Percentiles rank a stretch among this genome's conserved stretches.
Conservation (phyloP, 2,113 vertebrate species). For the Deroptyus accipitrinus region DNA sequence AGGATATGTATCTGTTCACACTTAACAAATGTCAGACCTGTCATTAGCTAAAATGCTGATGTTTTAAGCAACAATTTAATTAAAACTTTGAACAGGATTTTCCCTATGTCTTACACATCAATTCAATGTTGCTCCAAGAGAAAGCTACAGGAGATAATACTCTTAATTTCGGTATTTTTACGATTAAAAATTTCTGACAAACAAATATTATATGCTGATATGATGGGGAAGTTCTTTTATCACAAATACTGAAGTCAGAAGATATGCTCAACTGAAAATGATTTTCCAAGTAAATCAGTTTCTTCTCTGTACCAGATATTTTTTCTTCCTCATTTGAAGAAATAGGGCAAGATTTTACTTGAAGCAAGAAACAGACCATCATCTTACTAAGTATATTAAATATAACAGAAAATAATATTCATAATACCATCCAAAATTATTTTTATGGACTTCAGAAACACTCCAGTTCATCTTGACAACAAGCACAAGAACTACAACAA, state of each 20-base stretch:
- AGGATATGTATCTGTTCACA: not conserved
- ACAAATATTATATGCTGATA: not conserved
- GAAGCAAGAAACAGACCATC: not conserved
- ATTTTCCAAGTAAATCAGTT: not conserved
- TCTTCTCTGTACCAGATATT: not conserved
- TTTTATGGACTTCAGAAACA: not conserved
- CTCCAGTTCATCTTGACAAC: not conserved
- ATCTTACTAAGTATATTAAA: not conserved
- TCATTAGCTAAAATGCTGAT: not conserved
- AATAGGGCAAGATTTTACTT: not conserved
- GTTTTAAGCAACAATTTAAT: not conserved
- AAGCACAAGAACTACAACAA: not conserved
- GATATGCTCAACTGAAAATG: not conserved
- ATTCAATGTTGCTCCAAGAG: not conserved
- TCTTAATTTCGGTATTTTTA: not conserved
- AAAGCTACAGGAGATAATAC: not conserved
- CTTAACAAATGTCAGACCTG: not conserved
- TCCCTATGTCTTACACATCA: not conserved
- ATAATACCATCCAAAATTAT: not conserved
- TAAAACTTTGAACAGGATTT: not conserved
- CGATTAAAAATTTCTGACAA: not conserved
- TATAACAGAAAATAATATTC: not conserved
- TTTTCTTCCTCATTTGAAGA: not conserved
- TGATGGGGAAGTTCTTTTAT: not conserved
- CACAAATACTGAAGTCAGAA: not conserved